Conservation (phyloP, 1,140 invertebrate species). For the Drosophila trapezifrons region DNA sequence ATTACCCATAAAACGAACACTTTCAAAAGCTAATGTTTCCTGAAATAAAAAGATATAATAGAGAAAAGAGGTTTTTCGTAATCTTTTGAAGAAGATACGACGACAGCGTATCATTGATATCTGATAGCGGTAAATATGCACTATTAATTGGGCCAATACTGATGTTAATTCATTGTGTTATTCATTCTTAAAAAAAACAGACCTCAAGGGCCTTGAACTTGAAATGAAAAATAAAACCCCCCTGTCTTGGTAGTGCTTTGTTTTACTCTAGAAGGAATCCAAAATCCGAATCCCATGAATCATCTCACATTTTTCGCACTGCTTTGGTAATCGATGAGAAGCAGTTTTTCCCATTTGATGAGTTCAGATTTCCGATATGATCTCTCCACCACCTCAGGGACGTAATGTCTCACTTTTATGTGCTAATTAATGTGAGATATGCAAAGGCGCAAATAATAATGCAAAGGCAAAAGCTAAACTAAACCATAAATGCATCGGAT, state of each 20-base stretch:
- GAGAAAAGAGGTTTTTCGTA: no score
- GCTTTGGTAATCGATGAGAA: constrained; percentile 24
- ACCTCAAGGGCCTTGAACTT: constrained; percentile 11
- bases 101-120: neutral
- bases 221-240: neutral
- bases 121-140: neutral
- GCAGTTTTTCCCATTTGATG: constrained; percentile 18
- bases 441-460: constrained; percentile 48
- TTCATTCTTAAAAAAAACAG: neutral
- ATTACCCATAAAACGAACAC: no score
- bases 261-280: neutral
- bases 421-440: constrained; percentile 65
- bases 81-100: no score
- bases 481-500: constrained; percentile 47
- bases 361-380: constrained; percentile 21
- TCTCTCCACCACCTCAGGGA: neutral
- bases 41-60: no score
- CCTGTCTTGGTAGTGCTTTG: neutral
- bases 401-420: constrained; percentile 15
- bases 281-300: constrained; percentile 6
- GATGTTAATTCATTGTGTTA: constrained; percentile 5
- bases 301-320: constrained; percentile 24
- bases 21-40: no score
- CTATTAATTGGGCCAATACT: constrained; percentile 5
- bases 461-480: constrained; percentile 11